These are phyloP conservation scores for Hemicentrotus pulcherrimus DNA, from an alignment of 35 echinoderm and acorn worm species.

Conservation along the genomic window DNA sequence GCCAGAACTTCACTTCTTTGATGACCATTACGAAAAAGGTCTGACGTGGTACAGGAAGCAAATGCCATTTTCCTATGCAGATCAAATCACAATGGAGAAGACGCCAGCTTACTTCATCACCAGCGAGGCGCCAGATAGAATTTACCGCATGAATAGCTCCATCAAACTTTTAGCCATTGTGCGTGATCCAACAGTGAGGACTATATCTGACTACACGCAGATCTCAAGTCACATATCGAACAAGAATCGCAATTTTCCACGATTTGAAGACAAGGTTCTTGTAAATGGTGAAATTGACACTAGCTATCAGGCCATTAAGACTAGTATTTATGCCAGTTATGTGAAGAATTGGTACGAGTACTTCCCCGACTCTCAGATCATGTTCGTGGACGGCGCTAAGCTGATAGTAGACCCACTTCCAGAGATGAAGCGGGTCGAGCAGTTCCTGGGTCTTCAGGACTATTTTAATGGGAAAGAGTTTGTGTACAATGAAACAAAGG, in stretches of 20 bases:
- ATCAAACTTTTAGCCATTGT: conserved; percentile 85
- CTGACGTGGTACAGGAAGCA: conserved; percentile 80
- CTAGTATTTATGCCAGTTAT: conserved; percentile 85
- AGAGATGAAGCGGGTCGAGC: conserved; percentile 88
- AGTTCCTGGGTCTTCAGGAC: conserved; percentile 73
- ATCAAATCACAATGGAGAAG: conserved; percentile 95
- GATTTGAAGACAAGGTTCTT: conserved; percentile 66
- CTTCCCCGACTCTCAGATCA: conserved; percentile 77
- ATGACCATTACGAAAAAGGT: conserved; percentile 82
- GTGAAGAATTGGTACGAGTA: conserved; percentile 68
- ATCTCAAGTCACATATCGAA: conserved; percentile 55
- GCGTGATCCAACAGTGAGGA: conserved; percentile 77
- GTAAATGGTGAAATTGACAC: conserved; percentile 64
- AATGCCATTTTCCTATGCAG: conserved; percentile 83
- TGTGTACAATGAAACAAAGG: conserved; percentile 80
- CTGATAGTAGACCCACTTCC: conserved; percentile 83
- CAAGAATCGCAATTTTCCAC: conserved; percentile 38
- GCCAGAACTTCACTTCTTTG: conserved; percentile 90
- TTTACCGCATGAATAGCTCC: conserved; percentile 74
- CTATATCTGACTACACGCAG: conserved; percentile 92
- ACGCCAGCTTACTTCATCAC: conserved; percentile 91
- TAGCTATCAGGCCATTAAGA: conserved; percentile 82
- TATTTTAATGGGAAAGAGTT: conserved; percentile 71
- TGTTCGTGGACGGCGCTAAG: conserved; percentile 91
- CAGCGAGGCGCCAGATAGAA: conserved; percentile 66